These are phyloP conservation scores for Tenrec ecaudatus DNA, from an alignment of 2,113 vertebrate genomes.

Conservation along the genomic window DNA sequence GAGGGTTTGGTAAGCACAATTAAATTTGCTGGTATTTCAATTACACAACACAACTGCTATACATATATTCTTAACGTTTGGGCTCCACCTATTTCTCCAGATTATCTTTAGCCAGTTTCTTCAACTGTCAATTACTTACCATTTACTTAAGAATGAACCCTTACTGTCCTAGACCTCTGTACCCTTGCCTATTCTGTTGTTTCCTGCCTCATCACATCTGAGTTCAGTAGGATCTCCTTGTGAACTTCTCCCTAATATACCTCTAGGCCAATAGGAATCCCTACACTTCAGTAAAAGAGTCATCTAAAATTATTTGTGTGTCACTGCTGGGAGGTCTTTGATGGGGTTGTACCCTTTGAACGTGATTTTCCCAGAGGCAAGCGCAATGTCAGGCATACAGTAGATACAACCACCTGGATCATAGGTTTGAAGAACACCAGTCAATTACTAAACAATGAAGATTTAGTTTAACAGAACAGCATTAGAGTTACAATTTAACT, in stretches of 20 bases:
- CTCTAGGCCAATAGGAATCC: background rate
- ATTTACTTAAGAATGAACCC: background rate
- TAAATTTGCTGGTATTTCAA: slow-evolving; percentile 34
- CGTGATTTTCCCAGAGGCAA: slow-evolving; percentile 13
- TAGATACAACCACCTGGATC: slow-evolving; percentile 1
- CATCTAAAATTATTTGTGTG: slow-evolving; percentile 33
- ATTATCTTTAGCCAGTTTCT: background rate
- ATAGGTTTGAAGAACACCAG: slow-evolving; percentile 31
- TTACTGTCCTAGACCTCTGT: background rate
- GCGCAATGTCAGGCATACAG: background rate
- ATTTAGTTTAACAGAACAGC: slow-evolving; percentile 44
- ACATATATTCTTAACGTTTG: background rate
- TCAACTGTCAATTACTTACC: background rate
- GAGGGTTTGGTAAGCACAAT: background rate
- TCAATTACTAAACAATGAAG: slow-evolving; percentile 38
- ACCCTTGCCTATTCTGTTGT: background rate
- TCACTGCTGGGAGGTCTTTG: background rate
- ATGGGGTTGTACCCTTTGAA: background rate
- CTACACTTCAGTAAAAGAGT: slow-evolving; percentile 24
- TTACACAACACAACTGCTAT: background rate
- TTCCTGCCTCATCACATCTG: background rate
- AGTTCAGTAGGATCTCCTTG: background rate
- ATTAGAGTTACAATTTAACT: slow-evolving; percentile 37
- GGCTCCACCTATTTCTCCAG: background rate
- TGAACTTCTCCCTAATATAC: background rate